Evolutionary conservation across 2,888 invertebrate species (phyloP).

Genomic region (Mechanitis mazaeus): DNA sequence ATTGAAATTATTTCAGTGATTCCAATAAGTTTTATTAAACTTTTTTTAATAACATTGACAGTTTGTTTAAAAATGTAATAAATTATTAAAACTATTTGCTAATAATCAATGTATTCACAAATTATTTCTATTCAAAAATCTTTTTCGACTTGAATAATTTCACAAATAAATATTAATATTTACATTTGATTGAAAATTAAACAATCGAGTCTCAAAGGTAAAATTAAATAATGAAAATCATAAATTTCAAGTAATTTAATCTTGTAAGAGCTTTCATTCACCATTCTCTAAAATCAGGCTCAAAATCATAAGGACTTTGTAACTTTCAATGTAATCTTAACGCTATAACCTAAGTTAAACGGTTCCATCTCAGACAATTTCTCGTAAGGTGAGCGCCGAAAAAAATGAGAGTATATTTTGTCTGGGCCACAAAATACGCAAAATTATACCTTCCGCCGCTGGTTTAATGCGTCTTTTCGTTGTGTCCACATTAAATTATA

Average conservation of each 20-base stretch:
- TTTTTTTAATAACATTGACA: too few species aligned
- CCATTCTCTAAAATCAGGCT: conserved; percentile 6
- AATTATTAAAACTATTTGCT: too few species aligned
- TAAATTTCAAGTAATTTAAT: neutral
- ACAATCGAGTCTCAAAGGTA: neutral
- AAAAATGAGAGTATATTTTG: conserved; percentile 32
- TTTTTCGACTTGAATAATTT: too few species aligned
- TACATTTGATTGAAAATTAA: too few species aligned
- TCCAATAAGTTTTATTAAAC: too few species aligned
- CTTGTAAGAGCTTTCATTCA: conserved; percentile 8
- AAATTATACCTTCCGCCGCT: conserved; percentile 33
- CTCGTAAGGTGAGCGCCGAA: conserved; percentile 29
- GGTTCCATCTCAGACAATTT: conserved; percentile 29
- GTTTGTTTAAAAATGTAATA: too few species aligned
- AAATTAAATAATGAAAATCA: conserved; percentile 1
- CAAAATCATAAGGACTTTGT: conserved; percentile 21
- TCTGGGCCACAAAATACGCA: conserved; percentile 31
- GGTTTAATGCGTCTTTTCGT: conserved; percentile 27
- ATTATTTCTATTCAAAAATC: too few species aligned
- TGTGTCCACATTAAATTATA: conserved; percentile 29
- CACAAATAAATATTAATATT: too few species aligned
- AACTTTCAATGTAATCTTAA: conserved; percentile 29
- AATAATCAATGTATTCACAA: too few species aligned
- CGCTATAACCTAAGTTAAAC: conserved; percentile 31
- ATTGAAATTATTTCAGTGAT: too few species aligned